A percentile compares a stretch with the other conserved stretches of the same genome.
Evolutionary conservation across 2,797 vertebrate species (phyloP).

Genomic region (Urocyon cinereoargenteus): DNA sequence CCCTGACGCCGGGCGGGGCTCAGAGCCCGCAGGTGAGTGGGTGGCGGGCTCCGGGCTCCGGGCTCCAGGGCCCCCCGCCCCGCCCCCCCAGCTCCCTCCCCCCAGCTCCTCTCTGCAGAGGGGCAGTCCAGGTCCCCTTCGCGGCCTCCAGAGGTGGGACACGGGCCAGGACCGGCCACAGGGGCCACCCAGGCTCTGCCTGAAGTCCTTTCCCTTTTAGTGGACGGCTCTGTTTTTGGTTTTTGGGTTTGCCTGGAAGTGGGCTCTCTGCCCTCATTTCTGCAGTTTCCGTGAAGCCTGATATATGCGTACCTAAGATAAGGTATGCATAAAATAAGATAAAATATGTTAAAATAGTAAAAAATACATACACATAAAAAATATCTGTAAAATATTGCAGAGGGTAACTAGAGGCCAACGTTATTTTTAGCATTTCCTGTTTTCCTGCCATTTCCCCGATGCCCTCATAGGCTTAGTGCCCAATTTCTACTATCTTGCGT

Average conservation of each 20-base stretch:
- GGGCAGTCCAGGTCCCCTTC: neutral
- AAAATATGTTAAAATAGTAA: neutral
- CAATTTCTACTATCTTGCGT: neutral
- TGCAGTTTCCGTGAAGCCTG: neutral
- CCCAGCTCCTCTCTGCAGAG: neutral
- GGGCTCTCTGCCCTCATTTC: neutral
- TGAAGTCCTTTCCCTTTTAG: neutral
- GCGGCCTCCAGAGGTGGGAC: neutral
- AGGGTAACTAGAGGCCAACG: neutral
- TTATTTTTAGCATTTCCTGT: neutral
- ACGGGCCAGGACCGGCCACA: neutral
- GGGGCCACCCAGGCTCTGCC: no score
- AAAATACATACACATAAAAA: neutral
- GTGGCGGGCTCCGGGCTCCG: no score
- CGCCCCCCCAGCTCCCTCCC: no score
- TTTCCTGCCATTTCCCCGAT: neutral
- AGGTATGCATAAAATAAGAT: no score
- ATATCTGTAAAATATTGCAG: slow-evolving; percentile 13
- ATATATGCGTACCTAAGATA: neutral
- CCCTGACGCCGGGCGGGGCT: no score
- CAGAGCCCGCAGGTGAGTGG: no score
- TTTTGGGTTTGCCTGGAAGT: neutral
- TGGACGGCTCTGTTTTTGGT: neutral
- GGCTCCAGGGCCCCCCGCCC: no score
- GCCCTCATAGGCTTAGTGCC: neutral